Base-by-base conservation (phyloP, 64 coral and sea anemone species). In the Actinia tenebrosa region DNA sequence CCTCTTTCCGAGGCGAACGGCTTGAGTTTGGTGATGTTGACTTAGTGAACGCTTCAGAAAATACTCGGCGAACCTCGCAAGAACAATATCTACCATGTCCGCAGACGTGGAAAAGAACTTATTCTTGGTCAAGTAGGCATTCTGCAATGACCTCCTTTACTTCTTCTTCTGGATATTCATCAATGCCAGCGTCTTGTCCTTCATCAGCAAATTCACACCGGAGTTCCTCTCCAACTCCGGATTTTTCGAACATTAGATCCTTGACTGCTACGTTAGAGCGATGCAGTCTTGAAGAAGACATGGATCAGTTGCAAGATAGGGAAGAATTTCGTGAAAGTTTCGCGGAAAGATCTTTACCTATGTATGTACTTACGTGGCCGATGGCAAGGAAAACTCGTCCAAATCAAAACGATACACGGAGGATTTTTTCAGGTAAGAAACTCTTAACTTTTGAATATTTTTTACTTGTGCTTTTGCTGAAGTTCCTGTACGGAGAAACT, bases 131-230 rank as follows among this genome's bases (percentile, higher is more conserved):
- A 62, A 89, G 87, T 44, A 89, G 78, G 55, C 89, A 80, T 26
- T 89, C 88, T 56, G 84, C 56, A 10, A 86, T 84, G 75, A 93
- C 95, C 8, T 91, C 95, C 11, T 99, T 87, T 42, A 75, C 90
- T 18, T 82, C 64, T 71, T 92, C 90, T 1, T 99, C 97, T 3
- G 97, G 97, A 1, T 99, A 99, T 69, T 99, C 93, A 3, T 99
- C 97, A 0, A 90, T 92, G 4, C 94, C 94, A 50, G 90, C 91
- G 11, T 95, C 93, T 3, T 99, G 97, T 71, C 91, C 97, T 1
- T 99, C 97, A 16, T 99, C 97, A 5, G 97, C 97, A 6, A 95
- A 90, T 45, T 95, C 93, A 17, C 97, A 99, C 80, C 85, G 97
- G 45, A 99, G 97, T 44, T 82, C 79, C 3, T 99, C 97, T 18